Evolutionary conservation across 2,888 invertebrate species (phyloP).

Genomic region (Cyclophora punctaria): DNA sequence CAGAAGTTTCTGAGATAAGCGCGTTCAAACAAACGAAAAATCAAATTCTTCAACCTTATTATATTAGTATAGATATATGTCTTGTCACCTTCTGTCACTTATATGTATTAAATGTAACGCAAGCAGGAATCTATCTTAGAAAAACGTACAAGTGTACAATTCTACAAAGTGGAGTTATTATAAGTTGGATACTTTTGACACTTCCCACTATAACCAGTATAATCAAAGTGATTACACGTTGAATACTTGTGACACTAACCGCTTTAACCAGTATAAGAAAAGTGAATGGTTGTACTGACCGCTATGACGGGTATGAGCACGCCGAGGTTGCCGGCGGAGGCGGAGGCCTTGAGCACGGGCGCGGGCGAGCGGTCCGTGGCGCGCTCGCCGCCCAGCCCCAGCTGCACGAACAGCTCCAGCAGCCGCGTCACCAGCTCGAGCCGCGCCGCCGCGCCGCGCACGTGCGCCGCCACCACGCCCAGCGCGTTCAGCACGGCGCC

Average conservation of each 20-base stretch:
- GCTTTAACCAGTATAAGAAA: no score
- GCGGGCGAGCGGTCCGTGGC: conserved; percentile 92
- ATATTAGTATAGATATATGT: neutral
- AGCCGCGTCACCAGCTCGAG: conserved; percentile 90
- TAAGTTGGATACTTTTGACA: no score
- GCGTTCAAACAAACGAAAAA: no score
- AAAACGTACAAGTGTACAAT: no score
- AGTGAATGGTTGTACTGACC: conserved; percentile 53
- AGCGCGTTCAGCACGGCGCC: conserved; percentile 96
- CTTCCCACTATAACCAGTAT: no score
- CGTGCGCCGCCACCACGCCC: conserved; percentile 95
- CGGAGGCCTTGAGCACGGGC: conserved; percentile 87
- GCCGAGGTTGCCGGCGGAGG: conserved; percentile 97
- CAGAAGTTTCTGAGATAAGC: no score
- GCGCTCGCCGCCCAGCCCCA: conserved; percentile 96
- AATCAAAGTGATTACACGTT: no score
- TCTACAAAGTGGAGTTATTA: no score
- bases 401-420: conserved; percentile 96
- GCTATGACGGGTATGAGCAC: conserved; percentile 99
- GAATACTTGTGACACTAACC: no score
- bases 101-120: no score
- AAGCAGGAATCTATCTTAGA: no score
- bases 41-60: no score
- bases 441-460: conserved; percentile 90
- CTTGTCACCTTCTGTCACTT: neutral